A percentile compares a stretch with the other conserved stretches of the same genome.
phyloP scores from a whole-genome alignment of 2,113 vertebrate genomes.

The Vidua macroura region DNA sequence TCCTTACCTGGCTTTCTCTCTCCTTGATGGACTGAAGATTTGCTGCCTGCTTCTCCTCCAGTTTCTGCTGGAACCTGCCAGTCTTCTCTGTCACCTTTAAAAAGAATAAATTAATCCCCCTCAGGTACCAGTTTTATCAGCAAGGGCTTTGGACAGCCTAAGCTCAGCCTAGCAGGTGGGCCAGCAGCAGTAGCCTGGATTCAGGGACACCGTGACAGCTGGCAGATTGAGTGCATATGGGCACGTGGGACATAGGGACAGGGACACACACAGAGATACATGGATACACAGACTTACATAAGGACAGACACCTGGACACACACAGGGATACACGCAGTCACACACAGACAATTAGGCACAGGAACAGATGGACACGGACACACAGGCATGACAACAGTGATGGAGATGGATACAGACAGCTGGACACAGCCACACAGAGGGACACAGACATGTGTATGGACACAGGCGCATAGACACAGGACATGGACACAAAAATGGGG shows the following conservation, averaged over 20 bases:
- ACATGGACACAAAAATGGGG: background rate
- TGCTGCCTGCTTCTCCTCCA: conserved; percentile 86
- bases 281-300: too few relatives aligned
- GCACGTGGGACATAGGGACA: background rate
- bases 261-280: too few relatives aligned
- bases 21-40: conserved; percentile 84
- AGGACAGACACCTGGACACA: background rate
- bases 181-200: background rate
- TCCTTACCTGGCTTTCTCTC: conserved; percentile 82
- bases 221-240: background rate
- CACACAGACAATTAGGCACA: background rate
- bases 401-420: background rate
- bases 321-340: background rate
- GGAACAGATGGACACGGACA: background rate
- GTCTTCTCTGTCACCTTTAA: conserved; percentile 77
- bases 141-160: background rate
- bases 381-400: too few relatives aligned
- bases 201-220: fast-evolving
- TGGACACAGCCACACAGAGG: background rate
- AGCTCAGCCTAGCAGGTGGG: background rate
- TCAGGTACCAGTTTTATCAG: background rate
- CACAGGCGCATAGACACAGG: background rate
- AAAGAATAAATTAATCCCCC: background rate
- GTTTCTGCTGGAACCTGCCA: conserved; percentile 75
- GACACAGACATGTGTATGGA: background rate